Base-by-base conservation (phyloP, 2,888 invertebrate genomes). In the Xanthia togata region DNA sequence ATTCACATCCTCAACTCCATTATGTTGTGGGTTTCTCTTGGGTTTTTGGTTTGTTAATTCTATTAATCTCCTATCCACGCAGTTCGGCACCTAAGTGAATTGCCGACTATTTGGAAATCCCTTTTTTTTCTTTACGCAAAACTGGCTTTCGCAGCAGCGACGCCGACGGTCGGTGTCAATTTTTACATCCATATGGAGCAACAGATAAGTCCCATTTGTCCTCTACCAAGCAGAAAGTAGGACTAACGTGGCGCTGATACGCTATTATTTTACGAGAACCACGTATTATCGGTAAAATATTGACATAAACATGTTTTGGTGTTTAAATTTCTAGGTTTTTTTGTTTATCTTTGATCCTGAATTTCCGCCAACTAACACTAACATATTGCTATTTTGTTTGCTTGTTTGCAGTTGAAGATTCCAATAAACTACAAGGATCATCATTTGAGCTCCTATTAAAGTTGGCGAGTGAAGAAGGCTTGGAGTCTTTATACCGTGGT, bases 401-500 rank as follows among this genome's bases (percentile, higher is more conserved):
- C 93, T 76, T 74, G 74, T 84, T 85, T 97, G 31, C 93, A 98
- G 98, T 98, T 96, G 98, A 98, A 93, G 98, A 98, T 90, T 95
- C 96, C 38, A 92, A 92, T 70, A 97, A 97, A 88, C 96, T 97
- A 94, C 97, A 94, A 97, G 98, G 89, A 96, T 97, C 97, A 88
- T 91, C 98, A 41, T 96, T 97, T 87, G 96, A 97, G 87, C 96
- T 98, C 50, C 95, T 99, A 57, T 92, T 97, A 73, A 97, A 97
- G 87, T 94, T 98, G 60, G 96, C 97, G 2, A 96, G 97, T 85
- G 97, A 97, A 90, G 98, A 98, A 94, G 97, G 97, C 26, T 89
- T 97, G 70, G 96, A 96, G 70, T 97, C 98, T 0, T 93, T 99
- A 67, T 99, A 98, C 91, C 96, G 97, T 87, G 99, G 99, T 6